Conservation (phyloP, 2,113 vertebrate species). For the Prunella fulvescens region DNA sequence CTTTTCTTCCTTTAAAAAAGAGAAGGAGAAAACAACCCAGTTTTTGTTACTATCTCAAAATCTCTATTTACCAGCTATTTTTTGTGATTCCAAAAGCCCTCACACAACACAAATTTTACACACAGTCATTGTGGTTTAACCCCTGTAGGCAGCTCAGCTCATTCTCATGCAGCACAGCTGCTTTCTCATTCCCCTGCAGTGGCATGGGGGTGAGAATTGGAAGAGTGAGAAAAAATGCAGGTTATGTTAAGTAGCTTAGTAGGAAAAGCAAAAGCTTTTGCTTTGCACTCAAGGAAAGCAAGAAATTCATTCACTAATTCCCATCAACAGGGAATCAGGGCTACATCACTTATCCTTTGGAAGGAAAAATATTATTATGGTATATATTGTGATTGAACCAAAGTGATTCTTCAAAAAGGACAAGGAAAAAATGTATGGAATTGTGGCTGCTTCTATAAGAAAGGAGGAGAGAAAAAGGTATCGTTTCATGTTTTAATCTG, state of each 20-base stretch:
- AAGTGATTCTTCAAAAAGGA: neutral
- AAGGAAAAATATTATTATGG: neutral
- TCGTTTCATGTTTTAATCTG: neutral
- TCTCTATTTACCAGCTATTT: neutral
- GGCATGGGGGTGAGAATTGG: neutral
- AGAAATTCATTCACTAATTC: neutral
- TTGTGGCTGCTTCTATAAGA: neutral
- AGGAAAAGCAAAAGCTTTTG: neutral
- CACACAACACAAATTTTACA: neutral
- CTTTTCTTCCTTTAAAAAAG: neutral
- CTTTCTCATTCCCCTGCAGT: neutral
- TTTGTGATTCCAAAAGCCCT: neutral
- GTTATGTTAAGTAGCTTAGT: neutral
- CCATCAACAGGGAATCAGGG: neutral
- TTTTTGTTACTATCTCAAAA: neutral
- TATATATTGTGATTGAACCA: neutral
- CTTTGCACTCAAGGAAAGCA: neutral
- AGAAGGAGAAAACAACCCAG: neutral
- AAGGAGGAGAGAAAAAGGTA: neutral
- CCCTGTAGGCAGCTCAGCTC: neutral
- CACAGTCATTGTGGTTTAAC: neutral
- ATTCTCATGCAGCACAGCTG: neutral
- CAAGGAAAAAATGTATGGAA: accelerated
- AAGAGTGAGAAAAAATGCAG: neutral
- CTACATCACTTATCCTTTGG: neutral